phyloP scores from a whole-genome alignment of 2,888 invertebrate genomes.

The Dicyrtomina minuta region DNA sequence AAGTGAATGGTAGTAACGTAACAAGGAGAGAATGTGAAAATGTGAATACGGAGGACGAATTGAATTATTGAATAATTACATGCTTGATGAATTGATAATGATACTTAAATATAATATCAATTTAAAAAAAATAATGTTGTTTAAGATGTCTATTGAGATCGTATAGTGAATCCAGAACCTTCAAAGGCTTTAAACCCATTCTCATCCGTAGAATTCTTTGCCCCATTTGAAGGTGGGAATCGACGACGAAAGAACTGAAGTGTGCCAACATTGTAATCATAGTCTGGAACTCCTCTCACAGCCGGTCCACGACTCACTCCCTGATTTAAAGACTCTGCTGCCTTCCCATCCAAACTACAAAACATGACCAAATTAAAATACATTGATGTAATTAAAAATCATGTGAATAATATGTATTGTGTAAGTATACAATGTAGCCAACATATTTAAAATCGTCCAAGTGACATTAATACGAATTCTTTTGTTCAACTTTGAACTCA shows the following conservation, averaged over 20 bases:
- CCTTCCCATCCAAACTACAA: slow-evolving; percentile 74
- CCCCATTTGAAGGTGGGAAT: neutral
- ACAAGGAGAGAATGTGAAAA: too few relatives aligned
- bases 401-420: too few relatives aligned
- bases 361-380: neutral
- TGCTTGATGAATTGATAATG: too few relatives aligned
- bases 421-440: too few relatives aligned
- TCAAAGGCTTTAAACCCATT: slow-evolving; percentile 32
- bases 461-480: neutral
- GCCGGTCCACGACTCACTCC: slow-evolving; percentile 25
- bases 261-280: slow-evolving; percentile 81
- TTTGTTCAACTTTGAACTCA: slow-evolving; percentile 30
- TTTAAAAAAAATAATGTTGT: too few relatives aligned
- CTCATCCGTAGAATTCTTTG: slow-evolving; percentile 10
- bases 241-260: slow-evolving; percentile 69
- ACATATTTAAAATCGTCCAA: too few relatives aligned
- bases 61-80: too few relatives aligned
- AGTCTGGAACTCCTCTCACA: slow-evolving; percentile 85
- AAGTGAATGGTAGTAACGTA: too few relatives aligned
- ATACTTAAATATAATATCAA: too few relatives aligned
- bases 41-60: too few relatives aligned
- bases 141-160: slow-evolving; percentile 14
- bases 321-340: slow-evolving; percentile 16
- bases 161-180: slow-evolving; percentile 29
- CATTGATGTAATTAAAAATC: too few relatives aligned